These are phyloP conservation scores for Nibea albiflora DNA, from an alignment of 2,113 vertebrate species.

Conservation along the genomic window DNA sequence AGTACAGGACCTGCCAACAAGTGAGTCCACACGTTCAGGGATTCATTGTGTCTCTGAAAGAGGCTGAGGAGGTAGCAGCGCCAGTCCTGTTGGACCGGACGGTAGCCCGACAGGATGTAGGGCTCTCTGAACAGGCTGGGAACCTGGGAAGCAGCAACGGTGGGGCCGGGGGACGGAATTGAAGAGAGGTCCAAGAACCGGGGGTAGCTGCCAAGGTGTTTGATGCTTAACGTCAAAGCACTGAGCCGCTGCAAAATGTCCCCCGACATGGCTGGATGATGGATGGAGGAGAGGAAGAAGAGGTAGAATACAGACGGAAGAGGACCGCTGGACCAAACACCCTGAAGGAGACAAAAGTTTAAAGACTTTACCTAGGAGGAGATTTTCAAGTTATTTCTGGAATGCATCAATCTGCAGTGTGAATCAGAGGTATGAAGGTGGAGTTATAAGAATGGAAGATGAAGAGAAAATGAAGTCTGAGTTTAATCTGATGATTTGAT, in stretches of 20 bases:
- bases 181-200: constrained; percentile 83
- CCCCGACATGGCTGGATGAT: constrained; percentile 59
- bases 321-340: neutral
- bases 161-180: constrained; percentile 81
- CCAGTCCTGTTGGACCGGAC: constrained; percentile 89
- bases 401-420: neutral
- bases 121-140: constrained; percentile 92
- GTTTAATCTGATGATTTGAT: too few relatives aligned
- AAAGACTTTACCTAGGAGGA: neutral
- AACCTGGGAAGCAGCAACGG: constrained; percentile 86
- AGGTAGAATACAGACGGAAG: neutral
- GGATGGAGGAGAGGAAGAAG: neutral
- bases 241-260: constrained; percentile 84
- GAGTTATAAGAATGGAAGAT: neutral
- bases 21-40: constrained; percentile 95
- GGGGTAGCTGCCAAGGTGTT: constrained; percentile 87
- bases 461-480: neutral
- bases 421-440: neutral
- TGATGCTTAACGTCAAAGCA: constrained; percentile 85
- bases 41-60: constrained; percentile 95
- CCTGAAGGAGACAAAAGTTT: neutral
- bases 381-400: neutral
- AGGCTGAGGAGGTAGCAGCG: constrained; percentile 92
- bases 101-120: constrained; percentile 91
- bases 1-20: constrained; percentile 86